A percentile compares a stretch with the other conserved stretches of the same genome.
phyloP scores from a whole-genome alignment of 2,113 vertebrate genomes.

The Rhea americana region DNA sequence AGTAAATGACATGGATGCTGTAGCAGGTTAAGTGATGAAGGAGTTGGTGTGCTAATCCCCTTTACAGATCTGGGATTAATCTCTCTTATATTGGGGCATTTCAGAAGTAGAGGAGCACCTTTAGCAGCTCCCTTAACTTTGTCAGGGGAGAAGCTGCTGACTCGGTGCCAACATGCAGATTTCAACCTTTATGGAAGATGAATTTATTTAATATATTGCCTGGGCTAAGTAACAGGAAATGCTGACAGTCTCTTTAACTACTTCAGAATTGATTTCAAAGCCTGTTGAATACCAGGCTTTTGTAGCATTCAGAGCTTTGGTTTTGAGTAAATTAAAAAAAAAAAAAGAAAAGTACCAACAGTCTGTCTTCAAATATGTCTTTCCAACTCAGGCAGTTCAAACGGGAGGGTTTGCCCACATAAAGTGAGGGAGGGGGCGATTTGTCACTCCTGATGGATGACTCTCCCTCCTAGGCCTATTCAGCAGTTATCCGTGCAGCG shows the following conservation, averaged over 20 bases:
- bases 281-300: neutral
- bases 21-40: neutral
- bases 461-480: constrained; percentile 73
- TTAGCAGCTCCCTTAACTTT: constrained; percentile 2
- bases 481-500: constrained; percentile 77
- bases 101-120: neutral
- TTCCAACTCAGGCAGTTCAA: constrained; percentile 19
- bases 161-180: constrained; percentile 18
- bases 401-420: constrained; percentile 71
- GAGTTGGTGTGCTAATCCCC: neutral
- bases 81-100: neutral
- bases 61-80: neutral
- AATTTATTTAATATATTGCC: constrained; percentile 42
- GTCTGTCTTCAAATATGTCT: constrained; percentile 52
- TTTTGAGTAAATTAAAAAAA: constrained; percentile 39
- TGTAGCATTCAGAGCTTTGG: neutral
- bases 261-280: constrained; percentile 39
- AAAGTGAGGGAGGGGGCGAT: constrained; percentile 57
- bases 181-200: constrained; percentile 44
- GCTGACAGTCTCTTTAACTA: constrained; percentile 30
- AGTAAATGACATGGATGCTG: neutral
- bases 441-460: constrained; percentile 76
- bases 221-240: constrained; percentile 14
- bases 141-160: constrained; percentile 19
- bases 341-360: constrained; percentile 54